phyloP scores from a whole-genome alignment of 23 tunicate species.

The Ascidia mentula region DNA sequence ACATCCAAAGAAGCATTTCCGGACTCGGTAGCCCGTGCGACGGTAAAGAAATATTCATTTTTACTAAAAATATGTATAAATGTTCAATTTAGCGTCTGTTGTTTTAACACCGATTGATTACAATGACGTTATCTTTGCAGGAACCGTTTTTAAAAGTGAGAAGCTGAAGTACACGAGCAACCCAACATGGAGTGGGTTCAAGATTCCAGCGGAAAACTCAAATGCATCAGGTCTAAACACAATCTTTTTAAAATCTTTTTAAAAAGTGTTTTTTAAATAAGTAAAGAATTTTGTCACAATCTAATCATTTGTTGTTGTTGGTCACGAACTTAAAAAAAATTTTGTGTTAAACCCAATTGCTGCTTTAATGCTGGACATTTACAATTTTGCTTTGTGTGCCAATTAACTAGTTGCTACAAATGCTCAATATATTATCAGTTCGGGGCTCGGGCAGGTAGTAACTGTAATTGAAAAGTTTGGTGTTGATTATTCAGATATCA shows the following conservation, averaged over 20 bases:
- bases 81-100: not conserved
- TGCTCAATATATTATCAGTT: not conserved
- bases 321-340: too few species aligned
- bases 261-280: too few species aligned
- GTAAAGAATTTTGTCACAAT: too few species aligned
- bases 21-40: too few species aligned
- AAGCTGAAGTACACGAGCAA: not conserved
- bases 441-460: not conserved
- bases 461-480: not conserved
- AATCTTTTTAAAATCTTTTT: too few species aligned
- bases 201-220: not conserved
- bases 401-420: not conserved
- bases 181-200: not conserved
- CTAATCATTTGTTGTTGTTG: too few species aligned
- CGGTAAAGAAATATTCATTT: too few species aligned
- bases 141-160: not conserved
- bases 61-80: too few species aligned
- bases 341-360: not conserved
- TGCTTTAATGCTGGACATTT: not conserved
- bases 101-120: too few species aligned
- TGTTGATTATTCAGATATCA: slow-evolving; percentile 26
- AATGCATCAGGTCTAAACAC: not conserved
- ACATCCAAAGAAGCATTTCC: too few species aligned
- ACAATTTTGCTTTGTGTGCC: not conserved
- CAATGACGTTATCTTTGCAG: not conserved